Percentiles rank a stretch among this genome's conserved stretches.
These are phyloP conservation scores for Sternarchorhynchus goeldii DNA, from an alignment of 2,797 vertebrate genomes.

Conservation along the genomic window DNA sequence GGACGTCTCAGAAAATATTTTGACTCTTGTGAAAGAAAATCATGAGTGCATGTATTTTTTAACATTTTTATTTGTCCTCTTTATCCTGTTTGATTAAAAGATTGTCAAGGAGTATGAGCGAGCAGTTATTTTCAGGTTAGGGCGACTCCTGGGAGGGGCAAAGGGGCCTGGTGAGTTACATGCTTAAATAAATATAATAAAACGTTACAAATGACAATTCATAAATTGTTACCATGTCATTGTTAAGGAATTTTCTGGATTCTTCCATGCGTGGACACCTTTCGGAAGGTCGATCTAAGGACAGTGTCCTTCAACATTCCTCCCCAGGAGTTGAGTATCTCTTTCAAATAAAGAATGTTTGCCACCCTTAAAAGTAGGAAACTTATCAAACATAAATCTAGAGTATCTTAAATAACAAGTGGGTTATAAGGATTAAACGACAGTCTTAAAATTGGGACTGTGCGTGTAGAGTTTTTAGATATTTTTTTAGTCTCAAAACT, in stretches of 20 bases:
- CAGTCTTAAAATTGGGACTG: neutral
- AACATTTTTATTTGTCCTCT: neutral
- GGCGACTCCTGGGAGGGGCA: constrained; percentile 50
- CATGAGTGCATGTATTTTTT: neutral
- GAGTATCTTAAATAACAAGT: neutral
- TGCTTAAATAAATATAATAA: neutral
- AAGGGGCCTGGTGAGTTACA: constrained; percentile 63
- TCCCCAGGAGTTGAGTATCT: constrained; percentile 63
- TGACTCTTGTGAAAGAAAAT: no score
- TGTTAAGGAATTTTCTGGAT: constrained; percentile 66
- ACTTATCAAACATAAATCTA: neutral
- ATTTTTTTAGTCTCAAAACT: no score
- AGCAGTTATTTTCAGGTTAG: constrained; percentile 63
- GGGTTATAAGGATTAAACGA: neutral
- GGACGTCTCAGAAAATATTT: neutral
- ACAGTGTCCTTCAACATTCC: constrained; percentile 61
- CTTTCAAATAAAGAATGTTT: neutral
- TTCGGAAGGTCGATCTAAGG: constrained; percentile 62
- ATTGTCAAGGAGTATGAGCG: constrained; percentile 67
- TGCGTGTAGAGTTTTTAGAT: neutral
- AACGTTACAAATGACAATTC: no score
- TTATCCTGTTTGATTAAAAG: constrained; percentile 39
- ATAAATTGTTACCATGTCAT: neutral
- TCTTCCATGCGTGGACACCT: constrained; percentile 65
- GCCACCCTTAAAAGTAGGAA: neutral